Evolutionary conservation across 2,797 vertebrate genomes (phyloP), one percentile per base, ranked within the genome.

Genomic region (Epinephelus coioides): DNA sequence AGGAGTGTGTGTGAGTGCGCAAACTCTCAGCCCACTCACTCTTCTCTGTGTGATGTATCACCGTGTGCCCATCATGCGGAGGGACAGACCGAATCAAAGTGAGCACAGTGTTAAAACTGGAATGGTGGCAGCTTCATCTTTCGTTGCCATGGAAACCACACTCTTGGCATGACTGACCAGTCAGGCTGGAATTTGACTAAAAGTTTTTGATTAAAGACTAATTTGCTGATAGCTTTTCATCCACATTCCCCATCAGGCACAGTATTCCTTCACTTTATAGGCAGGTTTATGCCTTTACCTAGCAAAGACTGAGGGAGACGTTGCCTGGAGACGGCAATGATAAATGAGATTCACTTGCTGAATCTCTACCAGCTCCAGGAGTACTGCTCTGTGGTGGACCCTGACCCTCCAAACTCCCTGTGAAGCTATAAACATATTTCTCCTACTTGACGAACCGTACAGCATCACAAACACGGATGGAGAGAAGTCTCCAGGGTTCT

Each of bases 91-190:
- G 40, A 63, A 60, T 51, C 11, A 2, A 73, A 47, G n/a, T 25
- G 10, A 77, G 34, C 30, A n/a, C 27, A 10, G 27, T 7, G 19
- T 30, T 72, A 49, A 57, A 79, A 55, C 40, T 56, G 17, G 10
- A 78, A 44, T 6, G 4, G 54, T 34, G 23, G 67, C 19, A 17
- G 38, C 50, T 57, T 75, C n/a, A 25, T 79, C 71, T 57, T 80
- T 51, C 60, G 69, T 77, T 84, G 60, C 79, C 72, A 81, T 76
- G 54, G 67, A 86, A 51, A 81, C 62, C 1, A 56, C 6, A 54
- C 5, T 23, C 43, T 27, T 2, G 6, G 12, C 38, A 76, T 55
- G 1, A 75, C 13, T 62, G 44, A 63, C 6, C 53, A 50, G 64
- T 56, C 56, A 57, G 69, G 18, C 46, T 18, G 61, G 55, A 49